These are phyloP conservation scores for Tapirus terrestris DNA, from an alignment of 2,113 vertebrate species.

Conservation along the genomic window DNA sequence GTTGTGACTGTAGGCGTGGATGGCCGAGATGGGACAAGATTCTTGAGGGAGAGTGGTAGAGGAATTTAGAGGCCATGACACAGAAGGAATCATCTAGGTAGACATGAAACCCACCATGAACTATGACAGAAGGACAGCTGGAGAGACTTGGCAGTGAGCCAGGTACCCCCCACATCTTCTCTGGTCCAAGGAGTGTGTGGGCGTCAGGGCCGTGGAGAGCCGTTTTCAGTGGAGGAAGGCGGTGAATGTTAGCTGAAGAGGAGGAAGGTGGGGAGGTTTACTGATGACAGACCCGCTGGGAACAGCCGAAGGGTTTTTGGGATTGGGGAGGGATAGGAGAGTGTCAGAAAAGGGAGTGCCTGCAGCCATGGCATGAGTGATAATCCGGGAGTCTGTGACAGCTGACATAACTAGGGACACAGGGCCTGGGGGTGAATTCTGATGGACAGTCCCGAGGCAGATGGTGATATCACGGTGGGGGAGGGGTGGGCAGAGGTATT, in stretches of 20 bases:
- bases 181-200: background rate
- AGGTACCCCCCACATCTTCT: rapidly evolving
- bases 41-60: background rate
- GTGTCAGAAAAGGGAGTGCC: background rate
- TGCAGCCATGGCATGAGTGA: rapidly evolving
- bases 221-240: background rate
- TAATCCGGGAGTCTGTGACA: background rate
- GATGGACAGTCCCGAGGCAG: no score
- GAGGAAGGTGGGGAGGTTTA: background rate
- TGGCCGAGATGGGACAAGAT: background rate
- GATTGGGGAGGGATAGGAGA: background rate
- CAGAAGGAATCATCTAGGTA: background rate
- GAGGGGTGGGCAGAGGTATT: background rate
- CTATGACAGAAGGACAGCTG: background rate
- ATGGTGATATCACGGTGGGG: background rate
- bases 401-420: background rate
- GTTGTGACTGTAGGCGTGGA: background rate
- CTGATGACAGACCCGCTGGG: background rate
- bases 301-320: rapidly evolving
- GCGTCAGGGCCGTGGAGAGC: rapidly evolving
- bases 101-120: rapidly evolving
- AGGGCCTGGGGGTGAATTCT: background rate
- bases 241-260: rapidly evolving
- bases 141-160: no score
- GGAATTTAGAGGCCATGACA: rapidly evolving